A percentile compares a stretch with the other conserved stretches of the same genome.
Evolutionary conservation across 2,888 invertebrate species (phyloP).

Genomic region (Phasia obesa): DNA sequence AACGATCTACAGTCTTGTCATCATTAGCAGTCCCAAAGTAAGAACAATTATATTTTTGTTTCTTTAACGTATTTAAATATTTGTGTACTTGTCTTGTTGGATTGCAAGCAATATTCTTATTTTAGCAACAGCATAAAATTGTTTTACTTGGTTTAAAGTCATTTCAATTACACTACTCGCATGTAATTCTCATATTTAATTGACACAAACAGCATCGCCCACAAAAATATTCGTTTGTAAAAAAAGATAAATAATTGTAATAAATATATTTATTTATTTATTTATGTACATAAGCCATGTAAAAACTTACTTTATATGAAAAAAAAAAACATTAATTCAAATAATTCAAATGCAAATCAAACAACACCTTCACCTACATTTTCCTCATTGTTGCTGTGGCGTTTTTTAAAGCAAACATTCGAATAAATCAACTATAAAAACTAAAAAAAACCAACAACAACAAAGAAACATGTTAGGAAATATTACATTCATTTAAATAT

Average conservation of each 20-base stretch:
- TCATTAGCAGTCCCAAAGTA: background rate
- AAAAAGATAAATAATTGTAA: slow-evolving; percentile 32
- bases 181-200: slow-evolving; percentile 1
- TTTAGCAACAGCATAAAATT: background rate
- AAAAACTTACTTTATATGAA: background rate
- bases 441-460: slow-evolving; percentile 8
- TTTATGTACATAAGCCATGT: no score
- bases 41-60: slow-evolving; percentile 6
- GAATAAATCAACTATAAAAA: background rate
- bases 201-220: slow-evolving; percentile 42
- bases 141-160: background rate
- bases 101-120: background rate
- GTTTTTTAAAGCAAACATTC: slow-evolving; percentile 20
- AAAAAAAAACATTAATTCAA: slow-evolving; percentile 24
- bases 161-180: background rate
- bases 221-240: background rate
- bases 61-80: background rate
- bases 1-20: background rate
- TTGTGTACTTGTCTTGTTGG: background rate
- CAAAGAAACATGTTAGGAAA: slow-evolving; percentile 12
- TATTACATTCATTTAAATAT: slow-evolving; percentile 56
- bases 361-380: slow-evolving; percentile 68
- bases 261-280: background rate
- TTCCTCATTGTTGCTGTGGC: slow-evolving; percentile 32
- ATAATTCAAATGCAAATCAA: slow-evolving; percentile 58